Conservation (phyloP, 2,113 vertebrate species). For the Ciconia maguari region DNA sequence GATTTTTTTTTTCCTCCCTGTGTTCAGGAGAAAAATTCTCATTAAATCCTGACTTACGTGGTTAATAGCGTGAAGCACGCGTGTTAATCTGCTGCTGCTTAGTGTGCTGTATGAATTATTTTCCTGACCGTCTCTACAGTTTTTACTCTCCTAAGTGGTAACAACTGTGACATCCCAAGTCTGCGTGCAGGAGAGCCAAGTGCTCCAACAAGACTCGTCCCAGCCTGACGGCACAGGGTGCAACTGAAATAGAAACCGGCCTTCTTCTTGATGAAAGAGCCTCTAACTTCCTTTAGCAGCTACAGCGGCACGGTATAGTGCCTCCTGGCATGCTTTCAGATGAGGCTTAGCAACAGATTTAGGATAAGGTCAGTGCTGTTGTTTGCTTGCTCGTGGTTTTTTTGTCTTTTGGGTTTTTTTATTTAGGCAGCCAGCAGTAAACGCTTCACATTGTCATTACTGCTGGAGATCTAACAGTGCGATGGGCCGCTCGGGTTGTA, state of each 20-base stretch:
- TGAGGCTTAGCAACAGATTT: not conserved
- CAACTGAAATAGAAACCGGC: not conserved
- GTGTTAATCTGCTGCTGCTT: not conserved
- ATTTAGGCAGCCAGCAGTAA: not conserved
- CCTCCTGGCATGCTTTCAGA: not conserved
- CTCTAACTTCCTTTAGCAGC: not conserved
- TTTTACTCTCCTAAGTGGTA: not conserved
- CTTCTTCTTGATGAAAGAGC: not conserved
- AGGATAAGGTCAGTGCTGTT: not conserved
- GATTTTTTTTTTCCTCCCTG: not conserved
- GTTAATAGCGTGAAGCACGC: not conserved
- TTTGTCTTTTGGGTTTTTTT: not conserved
- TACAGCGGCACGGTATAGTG: accelerated
- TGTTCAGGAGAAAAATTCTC: not conserved
- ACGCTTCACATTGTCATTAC: accelerated
- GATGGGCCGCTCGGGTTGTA: constrained; percentile 57
- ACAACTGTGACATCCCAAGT: not conserved
- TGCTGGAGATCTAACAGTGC: not conserved
- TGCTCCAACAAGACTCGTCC: too few relatives aligned
- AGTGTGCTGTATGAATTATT: not conserved
- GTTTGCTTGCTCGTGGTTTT: not conserved
- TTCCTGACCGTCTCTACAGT: not conserved
- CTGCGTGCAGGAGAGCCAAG: not conserved
- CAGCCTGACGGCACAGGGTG: not conserved
- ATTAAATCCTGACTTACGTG: not conserved